Base-by-base conservation (phyloP, 37 sponge, comb jelly and placozoan species). In the Theonella swinhoei region DNA sequence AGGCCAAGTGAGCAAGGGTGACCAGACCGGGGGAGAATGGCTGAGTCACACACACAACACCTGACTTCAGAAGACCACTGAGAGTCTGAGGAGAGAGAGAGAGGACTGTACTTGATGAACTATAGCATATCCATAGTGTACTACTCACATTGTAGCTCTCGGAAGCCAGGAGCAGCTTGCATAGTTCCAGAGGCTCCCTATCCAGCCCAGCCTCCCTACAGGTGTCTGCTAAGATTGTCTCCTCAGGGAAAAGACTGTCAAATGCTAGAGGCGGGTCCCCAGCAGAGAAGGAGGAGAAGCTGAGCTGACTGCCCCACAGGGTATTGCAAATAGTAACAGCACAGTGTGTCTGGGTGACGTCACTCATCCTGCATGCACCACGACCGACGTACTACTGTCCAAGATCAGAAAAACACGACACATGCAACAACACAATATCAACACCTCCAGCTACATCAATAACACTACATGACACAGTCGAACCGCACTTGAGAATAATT, bases 1-100 rank as follows among this genome's bases (percentile, higher is more conserved):
- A 90, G 25, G 86, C 91, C 65, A 90, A 30, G 72, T 89, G 89
- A n/a, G 84, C 79, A 30, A 89, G 43, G 3, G 75, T 87, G n/a
- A 39, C 23, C 2, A 40, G 29, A 31, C 66, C 83, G 9, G 64
- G 43, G 11, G 30, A 37, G 47, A 83, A 64, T 3, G 4, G 28
- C 1, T 71, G 79, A 25, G 69, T 26, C 28, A 70, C 39, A 3
- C 31, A 36, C 31, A 86, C 20, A 31, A 62, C 29, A 35, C 68
- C 61, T 3, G 20, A 23, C 31, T 66, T 66, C n/a, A 30, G 68
- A 5, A 66, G n/a, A 9, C 9, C 22, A 66, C 7, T 24, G 20
- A 66, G 68, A n/a, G n/a, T n/a, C n/a, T n/a, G n/a, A n/a, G n/a
- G 19, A 22, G 61, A 22, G 61, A n/a, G n/a, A n/a, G n/a, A n/a